phyloP scores from a whole-genome alignment of 30 jellyfish, hydroid and myxozoan genomes.

The Cassiopea xamachana region DNA sequence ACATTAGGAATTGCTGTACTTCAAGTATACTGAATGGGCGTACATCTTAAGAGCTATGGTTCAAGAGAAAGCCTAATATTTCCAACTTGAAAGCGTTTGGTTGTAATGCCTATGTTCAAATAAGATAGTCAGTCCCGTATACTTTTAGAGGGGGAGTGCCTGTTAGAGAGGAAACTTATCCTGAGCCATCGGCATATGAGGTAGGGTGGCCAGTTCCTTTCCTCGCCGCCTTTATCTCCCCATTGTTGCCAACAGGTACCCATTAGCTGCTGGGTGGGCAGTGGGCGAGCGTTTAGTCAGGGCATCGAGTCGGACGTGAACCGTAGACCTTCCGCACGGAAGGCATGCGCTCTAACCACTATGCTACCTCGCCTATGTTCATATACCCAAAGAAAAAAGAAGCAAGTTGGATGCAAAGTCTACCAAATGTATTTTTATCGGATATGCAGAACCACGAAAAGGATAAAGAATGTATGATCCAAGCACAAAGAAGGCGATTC shows the following conservation, averaged over 20 bases:
- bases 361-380: slow-evolving; percentile 14
- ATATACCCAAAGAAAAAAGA: slow-evolving; percentile 34
- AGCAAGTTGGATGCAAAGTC: slow-evolving; percentile 60
- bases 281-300: no score
- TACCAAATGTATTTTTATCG: background rate
- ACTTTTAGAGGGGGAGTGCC: no score
- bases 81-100: slow-evolving; percentile 54
- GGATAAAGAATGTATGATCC: slow-evolving; percentile 6
- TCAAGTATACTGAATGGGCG: slow-evolving; percentile 39
- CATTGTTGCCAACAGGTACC: no score
- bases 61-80: slow-evolving; percentile 37
- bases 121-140: no score
- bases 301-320: no score
- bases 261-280: no score
- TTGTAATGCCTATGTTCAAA: slow-evolving; percentile 45
- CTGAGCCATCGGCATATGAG: no score
- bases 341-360: no score
- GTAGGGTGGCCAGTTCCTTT: no score
- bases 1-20: slow-evolving; percentile 39
- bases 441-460: slow-evolving; percentile 8
- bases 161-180: no score
- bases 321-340: no score
- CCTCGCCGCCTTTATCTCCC: no score
- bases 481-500: slow-evolving; percentile 20
- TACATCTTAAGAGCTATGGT: slow-evolving; percentile 53